These are phyloP conservation scores for Psophia crepitans DNA, from an alignment of 2,113 vertebrate species.

Conservation along the genomic window DNA sequence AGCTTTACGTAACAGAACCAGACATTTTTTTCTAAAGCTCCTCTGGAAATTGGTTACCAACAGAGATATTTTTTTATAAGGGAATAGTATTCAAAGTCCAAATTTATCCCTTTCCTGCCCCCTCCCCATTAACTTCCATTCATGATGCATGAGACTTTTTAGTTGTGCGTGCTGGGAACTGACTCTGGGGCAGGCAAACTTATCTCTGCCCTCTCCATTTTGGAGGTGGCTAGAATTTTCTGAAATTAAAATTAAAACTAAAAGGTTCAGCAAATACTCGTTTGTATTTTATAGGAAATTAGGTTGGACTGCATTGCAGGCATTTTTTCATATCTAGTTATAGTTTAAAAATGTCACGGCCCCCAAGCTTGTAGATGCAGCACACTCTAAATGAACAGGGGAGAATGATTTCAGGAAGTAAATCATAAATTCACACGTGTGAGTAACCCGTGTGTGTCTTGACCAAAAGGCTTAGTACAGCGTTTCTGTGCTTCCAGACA, in stretches of 20 bases:
- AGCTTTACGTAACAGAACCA: not conserved
- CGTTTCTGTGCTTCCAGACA: not conserved
- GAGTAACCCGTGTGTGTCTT: not conserved
- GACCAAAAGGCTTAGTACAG: not conserved
- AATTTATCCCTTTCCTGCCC: not conserved
- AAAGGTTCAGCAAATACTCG: conserved; percentile 28
- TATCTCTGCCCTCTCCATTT: not conserved
- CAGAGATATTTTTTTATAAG: not conserved
- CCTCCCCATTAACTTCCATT: not conserved
- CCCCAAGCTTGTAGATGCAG: not conserved
- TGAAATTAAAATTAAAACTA: not conserved
- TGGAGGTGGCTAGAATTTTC: not conserved
- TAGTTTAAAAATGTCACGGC: not conserved
- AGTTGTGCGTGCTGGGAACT: not conserved
- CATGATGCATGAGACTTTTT: not conserved
- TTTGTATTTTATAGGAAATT: not conserved
- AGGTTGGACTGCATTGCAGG: not conserved
- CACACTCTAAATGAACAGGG: not conserved
- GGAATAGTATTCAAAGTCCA: not conserved
- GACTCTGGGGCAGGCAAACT: not conserved
- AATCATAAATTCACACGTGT: not conserved
- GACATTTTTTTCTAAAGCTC: not conserved
- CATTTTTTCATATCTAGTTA: not conserved
- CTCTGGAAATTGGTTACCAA: not conserved
- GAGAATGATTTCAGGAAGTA: not conserved